Evolutionary conservation across 2,113 vertebrate genomes (phyloP).

Genomic region (Camelus bactrianus): DNA sequence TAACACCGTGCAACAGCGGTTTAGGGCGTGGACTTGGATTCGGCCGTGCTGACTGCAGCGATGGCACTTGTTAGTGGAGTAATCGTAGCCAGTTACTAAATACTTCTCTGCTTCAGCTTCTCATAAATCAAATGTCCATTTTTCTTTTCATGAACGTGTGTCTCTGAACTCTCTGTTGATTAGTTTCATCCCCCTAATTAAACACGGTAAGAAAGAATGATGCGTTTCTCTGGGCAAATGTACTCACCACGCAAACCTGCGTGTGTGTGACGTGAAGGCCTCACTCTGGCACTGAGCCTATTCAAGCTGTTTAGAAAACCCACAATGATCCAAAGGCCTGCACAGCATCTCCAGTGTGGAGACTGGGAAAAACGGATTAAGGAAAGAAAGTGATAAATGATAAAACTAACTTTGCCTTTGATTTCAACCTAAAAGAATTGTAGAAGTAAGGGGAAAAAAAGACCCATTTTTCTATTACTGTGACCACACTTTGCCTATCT

Average conservation of each 20-base stretch:
- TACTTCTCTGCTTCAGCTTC: not conserved
- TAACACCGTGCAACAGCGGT: not conserved
- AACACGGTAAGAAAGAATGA: not conserved
- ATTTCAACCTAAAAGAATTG: not conserved
- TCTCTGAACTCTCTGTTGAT: not conserved
- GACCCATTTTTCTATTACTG: not conserved
- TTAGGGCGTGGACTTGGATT: not conserved
- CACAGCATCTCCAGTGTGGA: not conserved
- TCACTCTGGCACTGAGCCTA: not conserved
- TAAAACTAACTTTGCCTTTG: not conserved
- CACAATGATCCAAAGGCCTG: not conserved
- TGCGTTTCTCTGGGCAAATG: not conserved
- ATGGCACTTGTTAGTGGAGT: not conserved
- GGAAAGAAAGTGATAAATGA: not conserved
- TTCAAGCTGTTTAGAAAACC: constrained; percentile 37
- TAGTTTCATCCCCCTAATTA: not conserved
- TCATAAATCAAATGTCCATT: too few species aligned
- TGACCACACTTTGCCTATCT: not conserved
- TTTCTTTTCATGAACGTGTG: not conserved
- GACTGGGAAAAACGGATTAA: not conserved
- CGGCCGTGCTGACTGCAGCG: not conserved
- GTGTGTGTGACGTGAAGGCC: not conserved
- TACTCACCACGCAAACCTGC: not conserved
- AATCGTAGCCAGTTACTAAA: constrained; percentile 5
- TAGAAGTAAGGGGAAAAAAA: not conserved